A percentile compares a stretch with the other conserved stretches of the same genome.
phyloP scores from a whole-genome alignment of 1,140 invertebrate species.

The Vollenhovia emeryi region DNA sequence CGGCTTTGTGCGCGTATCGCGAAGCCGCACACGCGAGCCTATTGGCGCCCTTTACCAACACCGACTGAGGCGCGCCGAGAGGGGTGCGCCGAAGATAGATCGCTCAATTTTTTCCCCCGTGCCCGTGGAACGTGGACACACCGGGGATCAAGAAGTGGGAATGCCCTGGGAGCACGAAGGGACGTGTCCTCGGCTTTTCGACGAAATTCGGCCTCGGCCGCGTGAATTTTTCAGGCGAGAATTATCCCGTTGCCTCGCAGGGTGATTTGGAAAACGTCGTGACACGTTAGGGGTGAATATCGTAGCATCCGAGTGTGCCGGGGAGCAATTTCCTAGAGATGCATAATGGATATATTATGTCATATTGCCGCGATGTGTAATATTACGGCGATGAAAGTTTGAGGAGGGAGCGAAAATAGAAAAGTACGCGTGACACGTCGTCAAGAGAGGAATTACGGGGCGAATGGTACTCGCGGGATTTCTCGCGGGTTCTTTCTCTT shows the following conservation, averaged over 20 bases:
- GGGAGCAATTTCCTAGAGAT: not conserved
- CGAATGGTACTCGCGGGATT: not conserved
- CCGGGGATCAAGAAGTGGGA: conserved; percentile 3
- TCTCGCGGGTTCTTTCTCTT: not conserved
- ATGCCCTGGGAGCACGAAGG: not conserved
- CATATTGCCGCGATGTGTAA: not conserved
- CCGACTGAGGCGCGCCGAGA: not conserved
- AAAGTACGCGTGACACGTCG: not conserved
- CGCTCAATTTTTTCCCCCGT: not conserved
- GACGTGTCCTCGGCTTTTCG: conserved; percentile 3
- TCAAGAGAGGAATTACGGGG: not conserved
- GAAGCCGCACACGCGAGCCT: conserved; percentile 28
- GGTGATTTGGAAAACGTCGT: not conserved
- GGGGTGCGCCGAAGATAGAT: not conserved
- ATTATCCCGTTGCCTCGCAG: not conserved
- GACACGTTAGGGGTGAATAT: not conserved
- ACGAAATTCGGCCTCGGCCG: not conserved
- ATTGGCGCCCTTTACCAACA: conserved; percentile 25
- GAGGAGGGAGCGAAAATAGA: not conserved
- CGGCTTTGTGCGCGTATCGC: conserved; percentile 38
- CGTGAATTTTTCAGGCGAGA: conserved; percentile 19
- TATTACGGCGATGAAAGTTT: not conserved
- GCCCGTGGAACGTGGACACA: not conserved
- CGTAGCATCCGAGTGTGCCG: not conserved
- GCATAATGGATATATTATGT: conserved; percentile 20